phyloP scores from a whole-genome alignment of 2,113 vertebrate genomes.

The Dicaeum eximium region DNA sequence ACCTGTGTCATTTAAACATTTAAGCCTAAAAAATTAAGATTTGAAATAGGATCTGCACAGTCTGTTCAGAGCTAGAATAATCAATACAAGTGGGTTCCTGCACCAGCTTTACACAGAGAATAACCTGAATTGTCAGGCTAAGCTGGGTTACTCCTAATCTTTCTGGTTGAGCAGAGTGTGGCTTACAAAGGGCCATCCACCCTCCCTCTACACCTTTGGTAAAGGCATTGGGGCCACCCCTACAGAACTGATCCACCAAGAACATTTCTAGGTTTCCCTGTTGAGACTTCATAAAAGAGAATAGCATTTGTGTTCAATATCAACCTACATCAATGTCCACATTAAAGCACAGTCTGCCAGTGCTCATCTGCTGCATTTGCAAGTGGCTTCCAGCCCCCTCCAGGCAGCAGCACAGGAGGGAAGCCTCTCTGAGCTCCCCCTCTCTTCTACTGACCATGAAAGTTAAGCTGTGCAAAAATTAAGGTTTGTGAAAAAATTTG shows the following conservation, averaged over 20 bases:
- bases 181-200: neutral
- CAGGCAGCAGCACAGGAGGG: neutral
- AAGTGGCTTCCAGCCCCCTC: neutral
- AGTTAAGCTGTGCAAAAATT: neutral
- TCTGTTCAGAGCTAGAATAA: neutral
- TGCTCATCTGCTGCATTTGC: neutral
- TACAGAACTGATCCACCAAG: neutral
- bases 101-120: neutral
- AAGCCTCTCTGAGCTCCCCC: neutral
- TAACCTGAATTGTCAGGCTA: neutral
- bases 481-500: neutral
- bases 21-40: neutral
- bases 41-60: neutral
- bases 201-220: neutral
- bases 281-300: neutral
- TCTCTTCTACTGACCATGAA: neutral
- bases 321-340: neutral
- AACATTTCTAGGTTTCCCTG: neutral
- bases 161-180: neutral
- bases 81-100: neutral
- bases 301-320: neutral
- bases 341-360: neutral
- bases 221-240: neutral
- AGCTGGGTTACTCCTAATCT: neutral
- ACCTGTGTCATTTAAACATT: neutral